These are phyloP conservation scores for Anolis apletophallus DNA, from an alignment of 2,797 vertebrate genomes.

Conservation along the genomic window DNA sequence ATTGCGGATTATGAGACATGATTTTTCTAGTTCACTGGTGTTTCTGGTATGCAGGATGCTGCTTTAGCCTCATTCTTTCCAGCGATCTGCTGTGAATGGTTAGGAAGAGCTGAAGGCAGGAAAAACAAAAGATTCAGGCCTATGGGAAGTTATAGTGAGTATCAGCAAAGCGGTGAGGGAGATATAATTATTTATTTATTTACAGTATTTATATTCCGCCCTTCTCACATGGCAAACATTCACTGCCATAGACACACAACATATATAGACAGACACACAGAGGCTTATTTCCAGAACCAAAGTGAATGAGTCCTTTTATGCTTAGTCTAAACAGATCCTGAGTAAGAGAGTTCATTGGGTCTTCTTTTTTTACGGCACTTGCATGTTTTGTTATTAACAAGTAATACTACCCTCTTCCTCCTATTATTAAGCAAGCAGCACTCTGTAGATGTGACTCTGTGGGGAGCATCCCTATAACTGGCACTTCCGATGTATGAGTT, in stretches of 20 bases:
- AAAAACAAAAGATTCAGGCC: too few species aligned
- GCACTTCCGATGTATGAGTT: too few species aligned
- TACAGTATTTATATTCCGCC: too few species aligned
- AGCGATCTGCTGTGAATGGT: too few species aligned
- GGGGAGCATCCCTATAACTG: neutral
- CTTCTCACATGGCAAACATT: too few species aligned
- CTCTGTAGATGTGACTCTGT: neutral
- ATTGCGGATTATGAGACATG: neutral
- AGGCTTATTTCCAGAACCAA: neutral
- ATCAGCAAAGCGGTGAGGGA: neutral
- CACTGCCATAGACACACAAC: too few species aligned
- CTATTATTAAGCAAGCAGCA: neutral
- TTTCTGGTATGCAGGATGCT: too few species aligned
- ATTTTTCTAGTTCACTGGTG: neutral
- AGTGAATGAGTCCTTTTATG: neutral
- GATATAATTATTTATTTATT: too few species aligned
- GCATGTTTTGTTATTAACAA: neutral
- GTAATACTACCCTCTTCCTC: too few species aligned
- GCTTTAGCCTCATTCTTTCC: too few species aligned
- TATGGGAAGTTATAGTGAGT: neutral
- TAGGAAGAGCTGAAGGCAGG: too few species aligned
- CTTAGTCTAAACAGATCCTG: neutral
- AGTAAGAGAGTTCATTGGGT: neutral
- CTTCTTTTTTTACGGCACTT: neutral
- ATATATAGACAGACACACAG: too few species aligned